Conservation (phyloP, 2,797 vertebrate genomes). For the Sarcophilus harrisii region DNA sequence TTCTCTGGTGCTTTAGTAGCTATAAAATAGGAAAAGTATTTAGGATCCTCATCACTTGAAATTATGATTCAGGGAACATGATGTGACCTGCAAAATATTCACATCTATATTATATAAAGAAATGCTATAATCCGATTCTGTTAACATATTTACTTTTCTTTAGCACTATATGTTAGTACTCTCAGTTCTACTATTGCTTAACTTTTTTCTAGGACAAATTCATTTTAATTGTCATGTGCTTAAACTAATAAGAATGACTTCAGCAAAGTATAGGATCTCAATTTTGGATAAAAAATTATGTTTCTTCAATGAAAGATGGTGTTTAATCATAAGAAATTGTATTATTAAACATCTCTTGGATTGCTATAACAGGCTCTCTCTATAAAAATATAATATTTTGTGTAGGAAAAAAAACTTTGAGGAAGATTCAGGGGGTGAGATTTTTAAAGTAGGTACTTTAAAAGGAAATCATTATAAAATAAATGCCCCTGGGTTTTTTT, state of each 20-base stretch:
- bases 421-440: slow-evolving; percentile 11
- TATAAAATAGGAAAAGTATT: neutral
- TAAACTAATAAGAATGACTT: slow-evolving; percentile 44
- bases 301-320: slow-evolving; percentile 49
- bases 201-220: slow-evolving; percentile 48
- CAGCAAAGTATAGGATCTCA: slow-evolving; percentile 40
- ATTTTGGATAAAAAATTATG: slow-evolving; percentile 54
- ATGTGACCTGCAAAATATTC: neutral
- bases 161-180: slow-evolving; percentile 26
- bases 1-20: neutral
- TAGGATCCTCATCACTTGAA: neutral
- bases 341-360: slow-evolving; percentile 42
- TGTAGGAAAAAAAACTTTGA: slow-evolving; percentile 3
- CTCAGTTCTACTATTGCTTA: slow-evolving; percentile 10
- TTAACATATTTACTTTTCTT: slow-evolving; percentile 41
- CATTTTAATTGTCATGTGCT: slow-evolving; percentile 29
- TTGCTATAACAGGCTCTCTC: slow-evolving; percentile 25
- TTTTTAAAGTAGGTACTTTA: neutral
- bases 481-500: slow-evolving; percentile 1
- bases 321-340: slow-evolving; percentile 11
- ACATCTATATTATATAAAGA: slow-evolving; percentile 29
- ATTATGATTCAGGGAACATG: slow-evolving; percentile 24
- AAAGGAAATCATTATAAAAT: neutral
- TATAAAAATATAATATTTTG: slow-evolving; percentile 41
- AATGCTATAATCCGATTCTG: slow-evolving; percentile 29